These are phyloP conservation scores for Hymenochirus boettgeri DNA, from an alignment of 2,113 vertebrate genomes.

Conservation along the genomic window DNA sequence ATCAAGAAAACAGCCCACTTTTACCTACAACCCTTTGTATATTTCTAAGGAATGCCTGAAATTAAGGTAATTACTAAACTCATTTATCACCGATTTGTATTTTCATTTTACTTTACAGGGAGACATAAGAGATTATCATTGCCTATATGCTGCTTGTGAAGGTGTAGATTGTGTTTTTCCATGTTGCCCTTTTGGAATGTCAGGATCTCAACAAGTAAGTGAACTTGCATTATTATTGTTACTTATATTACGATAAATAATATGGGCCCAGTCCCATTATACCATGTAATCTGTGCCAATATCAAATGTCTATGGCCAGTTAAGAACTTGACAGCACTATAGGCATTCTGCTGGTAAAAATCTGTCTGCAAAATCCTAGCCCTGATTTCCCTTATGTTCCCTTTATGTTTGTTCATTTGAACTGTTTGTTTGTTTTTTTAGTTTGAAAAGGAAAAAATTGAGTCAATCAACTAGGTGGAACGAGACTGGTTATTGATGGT, in stretches of 20 bases:
- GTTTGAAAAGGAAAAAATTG: slow-evolving; percentile 79
- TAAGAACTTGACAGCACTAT: no score
- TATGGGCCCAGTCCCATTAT: slow-evolving; percentile 18
- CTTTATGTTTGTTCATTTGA: no score
- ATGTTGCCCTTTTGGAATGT: slow-evolving; percentile 87
- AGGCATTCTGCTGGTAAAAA: no score
- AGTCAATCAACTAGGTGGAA: slow-evolving; percentile 88
- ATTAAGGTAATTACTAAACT: no score
- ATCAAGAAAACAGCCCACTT: no score
- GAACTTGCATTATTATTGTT: neutral
- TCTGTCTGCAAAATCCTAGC: no score
- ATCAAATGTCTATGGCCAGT: no score
- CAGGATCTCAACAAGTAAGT: slow-evolving; percentile 81
- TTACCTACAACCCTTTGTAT: no score
- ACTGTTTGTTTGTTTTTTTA: slow-evolving; percentile 49
- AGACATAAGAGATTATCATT: slow-evolving; percentile 78
- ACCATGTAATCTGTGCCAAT: no score
- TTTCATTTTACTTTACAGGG: slow-evolving; percentile 59
- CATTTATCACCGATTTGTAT: no score
- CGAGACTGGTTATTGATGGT: slow-evolving; percentile 84
- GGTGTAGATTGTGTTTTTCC: slow-evolving; percentile 87
- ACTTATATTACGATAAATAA: neutral
- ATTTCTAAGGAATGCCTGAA: no score
- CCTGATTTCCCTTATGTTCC: no score
- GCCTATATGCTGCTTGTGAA: slow-evolving; percentile 72